These are phyloP conservation scores for Hydrochoerus hydrochaeris DNA, from an alignment of 2,113 vertebrate genomes.

Conservation along the genomic window DNA sequence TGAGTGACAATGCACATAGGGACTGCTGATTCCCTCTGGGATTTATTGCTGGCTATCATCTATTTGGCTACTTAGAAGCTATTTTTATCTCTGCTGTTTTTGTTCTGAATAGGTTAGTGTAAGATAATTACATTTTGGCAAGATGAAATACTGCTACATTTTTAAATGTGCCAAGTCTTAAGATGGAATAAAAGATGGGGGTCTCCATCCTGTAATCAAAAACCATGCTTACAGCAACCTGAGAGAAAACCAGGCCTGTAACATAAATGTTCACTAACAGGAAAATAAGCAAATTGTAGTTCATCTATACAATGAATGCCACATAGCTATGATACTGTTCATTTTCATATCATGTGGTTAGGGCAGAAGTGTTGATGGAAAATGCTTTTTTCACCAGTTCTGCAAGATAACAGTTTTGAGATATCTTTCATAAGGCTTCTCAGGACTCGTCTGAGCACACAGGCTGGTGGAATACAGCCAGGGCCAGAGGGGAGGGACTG, in stretches of 20 bases:
- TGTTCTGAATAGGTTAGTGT: conserved; percentile 62
- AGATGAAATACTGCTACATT: conserved; percentile 35
- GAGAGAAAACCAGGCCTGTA: neutral
- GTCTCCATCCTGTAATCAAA: neutral
- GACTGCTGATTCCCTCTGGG: conserved; percentile 8
- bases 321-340: neutral
- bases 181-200: conserved; percentile 4
- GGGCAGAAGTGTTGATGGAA: neutral
- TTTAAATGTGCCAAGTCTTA: conserved; percentile 17
- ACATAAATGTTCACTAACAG: neutral
- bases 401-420: neutral
- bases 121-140: conserved; percentile 53
- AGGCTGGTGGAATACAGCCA: neutral
- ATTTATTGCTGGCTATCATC: conserved; percentile 26
- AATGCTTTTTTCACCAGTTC: neutral
- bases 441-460: neutral
- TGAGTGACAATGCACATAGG: neutral
- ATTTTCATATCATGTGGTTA: neutral
- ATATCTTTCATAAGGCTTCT: neutral
- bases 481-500: neutral
- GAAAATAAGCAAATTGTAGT: neutral
- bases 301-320: neutral
- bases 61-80: conserved; percentile 12
- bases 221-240: neutral
- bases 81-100: conserved; percentile 72